Evolutionary conservation across 2,113 vertebrate species (phyloP).

Genomic region (Poeciliopsis occidentalis): DNA sequence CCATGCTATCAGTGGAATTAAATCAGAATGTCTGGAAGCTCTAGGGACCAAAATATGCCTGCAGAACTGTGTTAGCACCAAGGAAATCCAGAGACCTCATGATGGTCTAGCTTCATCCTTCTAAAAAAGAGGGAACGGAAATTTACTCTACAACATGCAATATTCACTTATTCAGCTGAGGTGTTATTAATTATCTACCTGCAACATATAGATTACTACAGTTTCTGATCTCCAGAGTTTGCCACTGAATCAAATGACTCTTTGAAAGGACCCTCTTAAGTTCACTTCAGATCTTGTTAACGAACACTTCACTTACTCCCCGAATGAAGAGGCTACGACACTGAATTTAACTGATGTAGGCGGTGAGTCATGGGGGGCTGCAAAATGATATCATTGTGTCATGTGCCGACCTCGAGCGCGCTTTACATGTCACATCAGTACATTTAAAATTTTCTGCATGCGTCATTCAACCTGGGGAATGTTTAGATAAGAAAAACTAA

Average conservation of each 20-base stretch:
- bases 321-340: conserved; percentile 11
- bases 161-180: neutral
- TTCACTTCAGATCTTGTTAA: conserved; percentile 8
- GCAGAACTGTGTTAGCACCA: neutral
- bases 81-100: neutral
- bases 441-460: neutral
- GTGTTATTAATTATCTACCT: neutral
- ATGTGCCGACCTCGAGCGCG: neutral
- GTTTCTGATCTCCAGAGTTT: conserved; percentile 2
- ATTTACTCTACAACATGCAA: neutral
- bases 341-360: conserved; percentile 8
- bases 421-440: too few species aligned
- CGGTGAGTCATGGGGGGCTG: neutral
- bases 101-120: conserved; percentile 1
- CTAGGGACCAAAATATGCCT: neutral
- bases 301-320: neutral
- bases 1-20: neutral
- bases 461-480: neutral
- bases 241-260: neutral
- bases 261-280: conserved; percentile 14
- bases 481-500: neutral
- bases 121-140: neutral
- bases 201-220: neutral
- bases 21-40: neutral
- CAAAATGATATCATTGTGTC: neutral